Base-by-base conservation (phyloP, 64 coral and sea anemone genomes). In the Orbicella faveolata region DNA sequence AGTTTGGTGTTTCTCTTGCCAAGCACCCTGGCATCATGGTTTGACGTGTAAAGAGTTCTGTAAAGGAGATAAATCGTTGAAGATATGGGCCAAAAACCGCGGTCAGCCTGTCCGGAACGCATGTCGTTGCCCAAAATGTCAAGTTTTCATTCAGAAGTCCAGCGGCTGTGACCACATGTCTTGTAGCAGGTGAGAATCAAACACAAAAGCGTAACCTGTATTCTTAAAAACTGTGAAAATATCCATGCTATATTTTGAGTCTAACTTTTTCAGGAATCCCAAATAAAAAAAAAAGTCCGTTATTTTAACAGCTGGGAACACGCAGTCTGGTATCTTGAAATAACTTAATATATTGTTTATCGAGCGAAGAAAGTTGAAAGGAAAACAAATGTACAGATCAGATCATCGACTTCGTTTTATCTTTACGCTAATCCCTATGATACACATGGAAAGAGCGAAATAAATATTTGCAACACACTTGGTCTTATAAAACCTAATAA, bases 11-110 rank as follows among this genome's bases (percentile, higher is more conserved):
- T 96, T 93, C 39, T 80, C 87, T 18, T 96, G 95, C 73, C 95
- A 96, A 86, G 91, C 95, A 11, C 95, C 95, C 0, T 96, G 95
- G 95, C 95, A 96, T 88, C 90, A 96, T 80, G 95, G 95, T 20
- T 88, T 96, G 73, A 87, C 67, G 10, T 96, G 95, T 75, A 96
- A 96, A 74, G 95, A 96, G 66, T 96, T 96, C 52, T 87, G 88
- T 30, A 93, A 96, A 39, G 95, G 95, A 2, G 95, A 96, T 36
- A 96, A 94, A 66, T 96, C 95, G 63, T 68, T 96, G 36, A 96
- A 96, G 87, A 96, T 96, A 20, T 96, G 95, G 95, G 95, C 95
- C 17, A 96, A 94, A 79, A 96, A 96, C 61, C 91, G 87, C 5
- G 95, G 95, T 67, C 88, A 93, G 21, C 65, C 76, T 18, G 77